Conservation (phyloP, 2,888 invertebrate species). For the Nomada fucata region DNA sequence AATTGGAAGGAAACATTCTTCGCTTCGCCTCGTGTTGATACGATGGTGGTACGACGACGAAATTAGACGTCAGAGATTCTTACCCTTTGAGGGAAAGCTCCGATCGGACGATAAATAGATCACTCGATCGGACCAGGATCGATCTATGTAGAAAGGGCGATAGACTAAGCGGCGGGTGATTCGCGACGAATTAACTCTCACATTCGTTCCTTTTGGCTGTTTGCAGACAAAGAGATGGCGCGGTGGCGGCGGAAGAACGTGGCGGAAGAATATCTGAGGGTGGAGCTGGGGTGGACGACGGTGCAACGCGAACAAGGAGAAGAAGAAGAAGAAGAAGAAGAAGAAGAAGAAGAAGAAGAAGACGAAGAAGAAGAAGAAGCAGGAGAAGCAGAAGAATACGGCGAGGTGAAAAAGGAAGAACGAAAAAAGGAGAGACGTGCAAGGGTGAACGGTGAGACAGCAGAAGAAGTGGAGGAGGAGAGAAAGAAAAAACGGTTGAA, state of each 20-base stretch:
- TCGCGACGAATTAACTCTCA: conserved; percentile 64
- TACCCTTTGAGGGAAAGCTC: background rate
- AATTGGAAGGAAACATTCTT: no score
- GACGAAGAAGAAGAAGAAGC: background rate
- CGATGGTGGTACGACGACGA: no score
- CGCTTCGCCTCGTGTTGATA: no score
- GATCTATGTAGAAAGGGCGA: conserved; percentile 4
- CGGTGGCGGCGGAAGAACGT: conserved; percentile 73
- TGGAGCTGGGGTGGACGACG: conserved; percentile 13
- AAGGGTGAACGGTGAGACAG: conserved; percentile 5
- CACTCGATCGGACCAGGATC: background rate
- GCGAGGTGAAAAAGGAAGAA: no score
- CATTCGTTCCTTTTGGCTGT: conserved; percentile 61
- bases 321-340: conserved; percentile 3
- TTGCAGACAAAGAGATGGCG: conserved; percentile 79
- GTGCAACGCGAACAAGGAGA: background rate
- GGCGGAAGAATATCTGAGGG: conserved; percentile 71
- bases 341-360: conserved; percentile 3
- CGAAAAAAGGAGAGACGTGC: conserved; percentile 9
- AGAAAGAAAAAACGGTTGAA: conserved; percentile 20
- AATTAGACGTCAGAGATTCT: no score
- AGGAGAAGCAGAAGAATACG: background rate
- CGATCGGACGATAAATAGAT: no score
- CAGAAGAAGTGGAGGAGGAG: conserved; percentile 11
- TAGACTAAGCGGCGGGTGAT: background rate